Evolutionary conservation across 2,113 vertebrate genomes (phyloP), one percentile per base, ranked within the genome.

Genomic region (Nyctibius bracteatus): DNA sequence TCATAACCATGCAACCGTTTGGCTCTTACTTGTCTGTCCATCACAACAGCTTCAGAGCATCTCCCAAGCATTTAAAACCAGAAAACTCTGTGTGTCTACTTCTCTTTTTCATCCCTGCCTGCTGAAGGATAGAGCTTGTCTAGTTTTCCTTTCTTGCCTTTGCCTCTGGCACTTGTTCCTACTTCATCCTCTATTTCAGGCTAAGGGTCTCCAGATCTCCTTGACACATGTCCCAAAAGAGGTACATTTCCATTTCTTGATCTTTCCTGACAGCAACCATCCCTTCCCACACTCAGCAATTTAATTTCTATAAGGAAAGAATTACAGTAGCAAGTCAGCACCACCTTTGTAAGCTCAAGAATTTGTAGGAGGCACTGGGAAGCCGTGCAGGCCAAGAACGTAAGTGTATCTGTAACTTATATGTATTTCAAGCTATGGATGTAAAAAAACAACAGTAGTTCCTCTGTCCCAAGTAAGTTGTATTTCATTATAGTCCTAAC

Each of bases 151-250:
- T 88, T 73, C 51, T 81, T 87, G 55, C 59, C 46, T 95, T 96
- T 96, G 90, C 63, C 86, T 93, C 55, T 78, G 67, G 77, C 89
- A 89, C 52, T 93, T 90, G 30, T 94, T 79, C 75, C 79, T 90
- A 77, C 28, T 75, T 83, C 59, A 88, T 82, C 28, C 85, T 86
- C 71, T 81, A 12, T 77, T 91, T 91, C 74, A 96, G 83, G 62
- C 71, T 58, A 75, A 83, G 85, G 73, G 31, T 92, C 66, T 93
- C 89, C 18, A 66, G 70, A 91, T 92, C 65, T 94, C 63, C 74
- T 89, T 95, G 92, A 95, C 51, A 80, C 39, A 27, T 28, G 31
- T 78, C 80, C 81, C 83, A 27, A 30, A 92, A 95, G 70, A 87
- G 51, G 28, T 74, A 68, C 17, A 28, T 47, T 95, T 91, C 59